Evolutionary conservation across 2,113 vertebrate species (phyloP).

Genomic region (Calidris pygmaea): DNA sequence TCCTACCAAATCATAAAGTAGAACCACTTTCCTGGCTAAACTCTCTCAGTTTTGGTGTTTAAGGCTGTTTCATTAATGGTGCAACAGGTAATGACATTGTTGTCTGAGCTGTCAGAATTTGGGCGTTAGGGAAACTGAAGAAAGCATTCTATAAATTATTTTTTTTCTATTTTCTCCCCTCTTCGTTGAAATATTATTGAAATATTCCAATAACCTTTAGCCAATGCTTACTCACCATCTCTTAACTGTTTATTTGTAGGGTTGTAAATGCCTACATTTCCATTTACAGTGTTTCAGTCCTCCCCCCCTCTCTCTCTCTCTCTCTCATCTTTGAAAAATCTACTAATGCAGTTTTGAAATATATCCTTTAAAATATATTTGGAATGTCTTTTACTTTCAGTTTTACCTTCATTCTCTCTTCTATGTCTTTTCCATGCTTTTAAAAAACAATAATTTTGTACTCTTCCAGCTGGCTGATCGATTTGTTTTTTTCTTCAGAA

Average conservation of each 20-base stretch:
- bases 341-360: not conserved
- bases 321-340: not conserved
- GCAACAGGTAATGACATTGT: not conserved
- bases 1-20: not conserved
- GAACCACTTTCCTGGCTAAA: not conserved
- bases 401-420: not conserved
- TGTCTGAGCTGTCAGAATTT: not conserved
- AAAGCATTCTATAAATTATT: not conserved
- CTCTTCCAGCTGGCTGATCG: not conserved
- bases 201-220: not conserved
- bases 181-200: not conserved
- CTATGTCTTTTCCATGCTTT: not conserved
- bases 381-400: not conserved
- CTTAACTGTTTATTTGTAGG: not conserved
- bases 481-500: conserved; percentile 43
- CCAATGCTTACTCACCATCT: not conserved
- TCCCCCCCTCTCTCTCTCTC: not conserved
- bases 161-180: not conserved
- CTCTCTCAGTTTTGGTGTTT: not conserved
- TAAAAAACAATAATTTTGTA: not conserved
- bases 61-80: not conserved
- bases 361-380: not conserved
- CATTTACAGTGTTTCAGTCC: not conserved
- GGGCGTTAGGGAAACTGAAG: not conserved
- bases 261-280: not conserved